Evolutionary conservation across 2,888 invertebrate genomes (phyloP).

Genomic region (Balanococcus diminutus): DNA sequence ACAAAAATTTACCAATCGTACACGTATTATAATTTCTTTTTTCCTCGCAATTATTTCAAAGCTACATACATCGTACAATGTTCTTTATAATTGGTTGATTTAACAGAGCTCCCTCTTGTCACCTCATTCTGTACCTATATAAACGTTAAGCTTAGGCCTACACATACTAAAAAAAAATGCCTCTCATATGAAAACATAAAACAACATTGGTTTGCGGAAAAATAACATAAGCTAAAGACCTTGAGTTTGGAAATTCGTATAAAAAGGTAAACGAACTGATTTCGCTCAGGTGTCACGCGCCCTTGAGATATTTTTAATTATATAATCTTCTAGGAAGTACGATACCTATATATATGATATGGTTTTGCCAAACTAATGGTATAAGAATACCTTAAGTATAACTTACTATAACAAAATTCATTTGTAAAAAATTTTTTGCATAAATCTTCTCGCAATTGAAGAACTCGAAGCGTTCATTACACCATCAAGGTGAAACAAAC

Average conservation of each 20-base stretch:
- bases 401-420: too few relatives aligned
- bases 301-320: constrained; percentile 7
- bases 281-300: neutral
- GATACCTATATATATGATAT: too few relatives aligned
- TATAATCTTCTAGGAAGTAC: neutral
- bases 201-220: neutral
- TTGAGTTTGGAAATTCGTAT: neutral
- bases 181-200: neutral
- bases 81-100: constrained; percentile 5
- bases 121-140: neutral
- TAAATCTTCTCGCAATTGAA: too few relatives aligned
- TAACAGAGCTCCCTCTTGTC: neutral
- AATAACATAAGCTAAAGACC: constrained; percentile 7
- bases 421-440: too few relatives aligned
- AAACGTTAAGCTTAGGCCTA: neutral
- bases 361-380: too few relatives aligned
- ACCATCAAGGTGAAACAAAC: neutral
- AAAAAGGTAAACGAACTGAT: constrained; percentile 11
- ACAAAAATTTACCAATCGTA: constrained; percentile 21
- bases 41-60: constrained; percentile 17
- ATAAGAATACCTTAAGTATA: too few relatives aligned
- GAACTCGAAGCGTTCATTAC: neutral
- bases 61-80: neutral
- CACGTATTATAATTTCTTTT: constrained; percentile 9
- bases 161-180: neutral